Evolutionary conservation across 2,113 vertebrate genomes (phyloP), one percentile per base, ranked within the genome.

Genomic region (Corythornis madagascariensis): DNA sequence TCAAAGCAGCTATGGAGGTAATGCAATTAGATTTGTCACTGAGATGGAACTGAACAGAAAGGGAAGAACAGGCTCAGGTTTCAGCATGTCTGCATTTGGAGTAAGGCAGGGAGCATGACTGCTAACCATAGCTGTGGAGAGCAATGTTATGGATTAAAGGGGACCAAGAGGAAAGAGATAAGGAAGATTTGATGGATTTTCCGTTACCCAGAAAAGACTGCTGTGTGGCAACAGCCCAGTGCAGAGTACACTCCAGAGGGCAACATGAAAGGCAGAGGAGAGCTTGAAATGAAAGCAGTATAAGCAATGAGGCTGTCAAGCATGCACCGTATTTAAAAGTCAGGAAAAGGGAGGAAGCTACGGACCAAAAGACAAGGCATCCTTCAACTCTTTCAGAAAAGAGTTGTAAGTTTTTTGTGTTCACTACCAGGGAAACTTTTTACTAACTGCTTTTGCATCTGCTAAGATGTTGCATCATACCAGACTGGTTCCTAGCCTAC

Each of bases 11-110:
- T 71, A 43, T 3, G 4, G 56, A 88, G 48, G 69, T 77, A 92
- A 83, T 38, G 24, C 78, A 89, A 71, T 88, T 83, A 85, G 65
- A 86, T 88, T 82, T 93, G 89, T 83, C 92, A 86, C 43, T 33
- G 75, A 70, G 69, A 91, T 77, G 79, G 82, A 93, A 61, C 71
- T 71, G 60, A 91, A 83, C 25, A 84, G 43, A 82, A 89, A 92
- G 76, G 52, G 56, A 88, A 94, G 38, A 83, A 74, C 24, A n/a
- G 28, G 70, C 66, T 96, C 70, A 45, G 20, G 61, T 93, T 95
- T 91, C 94, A 86, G 75, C 6, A 0, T 91, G 67, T 93, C 48
- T 89, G 65, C 31, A 78, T 71, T 56, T 65, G 61, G 43, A 83
- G 57, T 38, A 88, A 61, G 69, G 65, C 87, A 77, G 14, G 57